Percentiles rank a stretch among this genome's conserved stretches.
Conservation (phyloP, 2,113 vertebrate genomes). For the Muntiacus reevesi region DNA sequence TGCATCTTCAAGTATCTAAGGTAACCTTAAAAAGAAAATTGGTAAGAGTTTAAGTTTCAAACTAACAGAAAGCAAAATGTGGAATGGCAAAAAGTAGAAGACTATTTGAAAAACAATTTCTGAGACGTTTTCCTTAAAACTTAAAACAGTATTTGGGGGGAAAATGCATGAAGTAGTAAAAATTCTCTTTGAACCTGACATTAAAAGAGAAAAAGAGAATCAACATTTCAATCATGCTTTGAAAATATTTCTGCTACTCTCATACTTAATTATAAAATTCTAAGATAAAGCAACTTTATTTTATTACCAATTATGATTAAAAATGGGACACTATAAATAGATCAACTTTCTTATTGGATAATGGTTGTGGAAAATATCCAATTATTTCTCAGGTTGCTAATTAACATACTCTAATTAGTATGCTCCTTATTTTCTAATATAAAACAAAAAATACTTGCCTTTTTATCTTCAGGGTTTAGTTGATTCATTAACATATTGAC, state of each 20-base stretch:
- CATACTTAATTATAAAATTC: conserved; percentile 1
- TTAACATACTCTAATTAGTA: neutral
- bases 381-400: conserved; percentile 18
- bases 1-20: neutral
- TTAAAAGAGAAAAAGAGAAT: neutral
- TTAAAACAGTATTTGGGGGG: neutral
- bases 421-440: conserved; percentile 20
- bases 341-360: neutral
- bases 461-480: conserved; percentile 92
- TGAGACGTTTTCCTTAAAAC: neutral
- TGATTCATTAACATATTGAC: conserved; percentile 92
- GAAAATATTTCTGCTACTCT: neutral
- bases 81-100: neutral
- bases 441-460: conserved; percentile 82
- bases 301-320: neutral
- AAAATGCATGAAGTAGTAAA: neutral
- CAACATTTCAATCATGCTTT: conserved; percentile 28
- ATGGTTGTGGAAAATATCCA: neutral
- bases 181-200: conserved; percentile 26
- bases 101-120: neutral
- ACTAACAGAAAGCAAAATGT: neutral
- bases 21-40: neutral
- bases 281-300: conserved; percentile 5
- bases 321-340: conserved; percentile 1
- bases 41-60: conserved; percentile 16